Base-by-base conservation (phyloP, 1,140 invertebrate species). In the Lutraria rhynchaena region DNA sequence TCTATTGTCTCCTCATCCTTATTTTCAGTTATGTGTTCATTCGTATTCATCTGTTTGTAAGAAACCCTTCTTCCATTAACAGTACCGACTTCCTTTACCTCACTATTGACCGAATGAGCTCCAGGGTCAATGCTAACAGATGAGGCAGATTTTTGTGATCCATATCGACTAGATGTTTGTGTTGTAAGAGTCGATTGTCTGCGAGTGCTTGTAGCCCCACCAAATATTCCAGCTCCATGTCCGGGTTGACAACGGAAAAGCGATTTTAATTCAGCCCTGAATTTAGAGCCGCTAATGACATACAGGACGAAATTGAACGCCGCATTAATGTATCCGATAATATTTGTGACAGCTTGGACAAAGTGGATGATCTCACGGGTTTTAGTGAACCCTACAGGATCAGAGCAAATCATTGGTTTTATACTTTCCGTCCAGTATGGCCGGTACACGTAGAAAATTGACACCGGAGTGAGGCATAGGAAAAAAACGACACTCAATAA, bases 221-320 rank as follows among this genome's bases (percentile, higher is more conserved):
- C n/a, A n/a, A n/a, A n/a, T n/a, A n/a, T n/a, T n/a, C n/a, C n/a
- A n/a, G n/a, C n/a, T n/a, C n/a, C n/a, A n/a, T n/a, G n/a, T n/a
- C n/a, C n/a, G n/a, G n/a, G n/a, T n/a, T 41, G 46, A 44, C 76
- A 80, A 9, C 46, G 22, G 41, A 80, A 46, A n/a, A 80, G 17
- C 4, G 63, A 49, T 19, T 41, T 70, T 5, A 81, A 3, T 41
- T 81, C 78, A 15, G 27, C 11, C 15, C 78, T 67, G 44, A 73
- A 81, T 53, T 65, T 73, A 19, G 67, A 53, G 11, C 78, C 78
- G 74, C 78, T 81, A 9, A 81, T 24, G 3, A 51, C 35, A 33
- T 81, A 81, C 9, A 81, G 58, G 27, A 81, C 5, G 37, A 81
- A 81, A 53, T 81, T 81, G 29, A 73, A 51, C 3, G 57, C 44